phyloP scores from a whole-genome alignment of 1,140 invertebrate genomes.

The Riptortus pedestris region DNA sequence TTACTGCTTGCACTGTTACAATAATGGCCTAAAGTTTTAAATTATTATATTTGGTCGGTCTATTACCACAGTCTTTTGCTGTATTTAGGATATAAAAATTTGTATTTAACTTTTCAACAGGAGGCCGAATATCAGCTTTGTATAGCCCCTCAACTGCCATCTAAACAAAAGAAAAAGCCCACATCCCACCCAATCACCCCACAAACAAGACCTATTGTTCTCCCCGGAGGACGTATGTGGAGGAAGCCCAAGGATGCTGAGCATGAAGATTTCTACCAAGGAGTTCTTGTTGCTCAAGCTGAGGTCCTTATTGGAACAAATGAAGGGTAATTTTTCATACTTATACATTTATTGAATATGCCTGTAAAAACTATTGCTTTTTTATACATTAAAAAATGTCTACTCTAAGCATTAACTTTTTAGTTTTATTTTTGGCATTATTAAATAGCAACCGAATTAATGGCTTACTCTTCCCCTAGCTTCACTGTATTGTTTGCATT shows the following conservation, averaged over 20 bases:
- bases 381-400: not conserved
- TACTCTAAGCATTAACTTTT: not conserved
- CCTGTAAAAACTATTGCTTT: not conserved
- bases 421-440: too few relatives aligned
- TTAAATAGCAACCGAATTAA: too few relatives aligned
- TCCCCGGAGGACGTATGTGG: slow-evolving; percentile 62
- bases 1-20: too few relatives aligned
- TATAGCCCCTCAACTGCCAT: not conserved
- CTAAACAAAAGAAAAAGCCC: not conserved
- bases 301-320: slow-evolving; percentile 64
- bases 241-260: slow-evolving; percentile 62
- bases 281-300: slow-evolving; percentile 58
- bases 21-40: too few relatives aligned
- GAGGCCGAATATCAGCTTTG: not conserved
- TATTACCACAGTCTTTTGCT: too few relatives aligned
- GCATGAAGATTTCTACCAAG: slow-evolving; percentile 64
- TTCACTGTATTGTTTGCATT: too few relatives aligned
- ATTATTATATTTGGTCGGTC: too few relatives aligned
- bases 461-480: too few relatives aligned
- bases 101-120: not conserved
- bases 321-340: slow-evolving; percentile 48
- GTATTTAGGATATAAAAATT: too few relatives aligned
- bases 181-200: slow-evolving; percentile 39
- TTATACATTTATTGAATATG: not conserved
- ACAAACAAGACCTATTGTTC: slow-evolving; percentile 45